Base-by-base conservation (phyloP, 2,888 invertebrate genomes). In the Himalopsyche kuldschensis region DNA sequence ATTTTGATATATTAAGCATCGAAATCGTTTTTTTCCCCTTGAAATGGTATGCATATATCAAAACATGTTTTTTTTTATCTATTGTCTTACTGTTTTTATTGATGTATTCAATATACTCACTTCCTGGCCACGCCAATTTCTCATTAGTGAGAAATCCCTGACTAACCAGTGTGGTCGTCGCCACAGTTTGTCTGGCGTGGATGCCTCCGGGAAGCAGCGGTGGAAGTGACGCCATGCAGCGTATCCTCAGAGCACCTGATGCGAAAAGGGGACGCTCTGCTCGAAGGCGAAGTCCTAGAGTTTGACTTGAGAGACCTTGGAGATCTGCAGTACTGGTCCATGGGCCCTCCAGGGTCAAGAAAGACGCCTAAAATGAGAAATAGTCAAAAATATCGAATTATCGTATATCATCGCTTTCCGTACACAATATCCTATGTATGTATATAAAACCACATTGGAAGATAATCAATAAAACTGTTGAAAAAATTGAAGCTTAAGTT, bases 91-190 rank as follows among this genome's bases (percentile, higher is more conserved):
- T n/a, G n/a, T n/a, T n/a, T n/a, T n/a, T n/a, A n/a, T n/a, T n/a
- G n/a, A n/a, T n/a, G n/a, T n/a, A n/a, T n/a, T n/a, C n/a, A n/a
- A n/a, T 76, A 30, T 69, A 76, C 78, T 46, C 30, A 81, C 83
- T 83, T 46, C 86, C 83, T 20, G 84, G 86, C 86, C 84, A 86
- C 5, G 84, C 78, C 32, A 86, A 79, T 48, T 86, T 86, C 32
- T 86, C 85, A 4, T 69, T 69, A n/a, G 69, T 69, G 5, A 86
- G 69, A 46, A 81, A 81, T 3, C 84, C 81, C 3, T 83, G 84
- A 20, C 80, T 48, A 15, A 80, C 31, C 15, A 84, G 75, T 4
- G 35, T 35, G 6, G 84, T 47, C 24, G 77, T 30, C 27, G 63
- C 81, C 24, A 75, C 48, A 20, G 84, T 75, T 63, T 81, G 63